These are phyloP conservation scores for Leucoraja erinaceus DNA, from an alignment of 2,113 vertebrate genomes.

Conservation along the genomic window DNA sequence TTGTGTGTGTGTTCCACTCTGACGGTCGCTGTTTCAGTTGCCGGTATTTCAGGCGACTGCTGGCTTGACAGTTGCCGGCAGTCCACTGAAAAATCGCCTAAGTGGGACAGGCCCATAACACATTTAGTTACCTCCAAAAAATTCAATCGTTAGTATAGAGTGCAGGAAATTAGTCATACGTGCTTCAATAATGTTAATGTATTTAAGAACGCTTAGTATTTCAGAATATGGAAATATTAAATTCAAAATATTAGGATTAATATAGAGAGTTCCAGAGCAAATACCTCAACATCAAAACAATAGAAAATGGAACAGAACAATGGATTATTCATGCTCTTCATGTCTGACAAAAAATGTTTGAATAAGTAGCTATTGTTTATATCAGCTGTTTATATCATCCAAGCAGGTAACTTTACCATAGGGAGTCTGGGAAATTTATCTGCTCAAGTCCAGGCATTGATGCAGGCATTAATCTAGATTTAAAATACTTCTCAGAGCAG, in stretches of 20 bases:
- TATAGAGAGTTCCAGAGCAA: background rate
- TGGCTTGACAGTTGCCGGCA: no score
- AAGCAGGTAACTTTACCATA: background rate
- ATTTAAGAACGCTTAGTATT: background rate
- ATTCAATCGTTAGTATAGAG: no score
- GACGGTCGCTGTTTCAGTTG: no score
- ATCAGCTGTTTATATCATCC: background rate
- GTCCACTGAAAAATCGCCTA: no score
- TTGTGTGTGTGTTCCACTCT: no score
- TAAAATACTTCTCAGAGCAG: background rate
- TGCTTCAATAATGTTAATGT: background rate
- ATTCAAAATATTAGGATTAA: background rate
- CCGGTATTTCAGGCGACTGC: no score
- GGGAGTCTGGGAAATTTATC: background rate
- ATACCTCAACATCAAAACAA: background rate
- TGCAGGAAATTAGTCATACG: background rate
- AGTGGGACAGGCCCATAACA: no score
- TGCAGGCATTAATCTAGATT: background rate
- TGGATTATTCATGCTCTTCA: background rate
- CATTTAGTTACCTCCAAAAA: no score
- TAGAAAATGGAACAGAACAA: background rate
- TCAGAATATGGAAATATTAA: background rate
- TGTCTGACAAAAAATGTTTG: background rate
- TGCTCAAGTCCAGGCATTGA: background rate
- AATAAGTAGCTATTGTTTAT: background rate